Conservation (phyloP, 2,888 invertebrate species). For the Coenonympha arcania region DNA sequence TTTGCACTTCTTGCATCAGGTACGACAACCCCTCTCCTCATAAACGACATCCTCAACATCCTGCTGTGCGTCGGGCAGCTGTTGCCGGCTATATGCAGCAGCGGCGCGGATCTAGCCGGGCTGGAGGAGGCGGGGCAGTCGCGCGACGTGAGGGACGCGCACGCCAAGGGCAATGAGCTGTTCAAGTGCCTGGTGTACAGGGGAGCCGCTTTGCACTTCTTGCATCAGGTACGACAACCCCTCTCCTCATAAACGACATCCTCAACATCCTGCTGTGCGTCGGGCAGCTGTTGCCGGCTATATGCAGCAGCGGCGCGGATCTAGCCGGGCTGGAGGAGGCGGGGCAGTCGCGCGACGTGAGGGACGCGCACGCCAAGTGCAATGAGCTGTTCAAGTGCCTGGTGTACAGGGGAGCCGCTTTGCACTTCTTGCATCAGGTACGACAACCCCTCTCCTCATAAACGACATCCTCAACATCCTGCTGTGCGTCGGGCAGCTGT, state of each 20-base stretch:
- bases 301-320: conserved; percentile 77
- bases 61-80: conserved; percentile 83
- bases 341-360: too few relatives aligned
- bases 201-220: too few relatives aligned
- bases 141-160: too few relatives aligned
- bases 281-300: conserved; percentile 80
- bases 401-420: too few relatives aligned
- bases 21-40: conserved; percentile 69
- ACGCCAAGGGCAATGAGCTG: too few relatives aligned
- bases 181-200: too few relatives aligned
- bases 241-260: conserved; percentile 82
- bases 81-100: conserved; percentile 78
- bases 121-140: too few relatives aligned
- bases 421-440: too few relatives aligned
- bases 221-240: too few relatives aligned
- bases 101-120: conserved; percentile 77
- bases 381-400: too few relatives aligned
- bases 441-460: conserved; percentile 75
- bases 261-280: conserved; percentile 84
- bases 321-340: too few relatives aligned
- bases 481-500: conserved; percentile 81
- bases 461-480: conserved; percentile 85
- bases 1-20: conserved; percentile 83
- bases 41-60: conserved; percentile 84
- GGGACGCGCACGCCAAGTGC: too few relatives aligned